Evolutionary conservation across 2,797 vertebrate genomes (phyloP).

Genomic region (Peromyscus eremicus): DNA sequence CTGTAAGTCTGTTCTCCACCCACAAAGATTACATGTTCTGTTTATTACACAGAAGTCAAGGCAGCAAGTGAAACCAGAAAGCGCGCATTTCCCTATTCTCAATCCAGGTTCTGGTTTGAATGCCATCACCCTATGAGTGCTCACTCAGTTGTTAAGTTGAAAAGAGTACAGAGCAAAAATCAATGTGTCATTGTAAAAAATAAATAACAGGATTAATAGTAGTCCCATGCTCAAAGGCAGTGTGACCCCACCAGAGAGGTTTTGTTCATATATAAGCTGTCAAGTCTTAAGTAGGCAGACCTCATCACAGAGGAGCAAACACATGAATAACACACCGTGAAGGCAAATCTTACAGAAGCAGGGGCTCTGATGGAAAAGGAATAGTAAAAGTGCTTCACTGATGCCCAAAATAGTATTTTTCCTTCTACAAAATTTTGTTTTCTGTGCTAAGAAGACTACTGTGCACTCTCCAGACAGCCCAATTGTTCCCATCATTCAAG

Average conservation of each 20-base stretch:
- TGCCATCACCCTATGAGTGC: background rate
- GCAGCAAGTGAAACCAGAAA: background rate
- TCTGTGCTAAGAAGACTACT: background rate
- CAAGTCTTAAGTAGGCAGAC: background rate
- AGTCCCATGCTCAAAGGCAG: slow-evolving; percentile 40
- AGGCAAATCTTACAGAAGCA: background rate
- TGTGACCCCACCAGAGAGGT: slow-evolving; percentile 33
- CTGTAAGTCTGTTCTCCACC: background rate
- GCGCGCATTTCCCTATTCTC: background rate
- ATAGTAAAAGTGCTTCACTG: background rate
- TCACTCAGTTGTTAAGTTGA: background rate
- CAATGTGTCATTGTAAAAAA: slow-evolving; percentile 2
- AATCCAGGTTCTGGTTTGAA: background rate
- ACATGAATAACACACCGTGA: background rate
- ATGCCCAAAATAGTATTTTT: background rate
- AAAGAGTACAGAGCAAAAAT: slow-evolving; percentile 32
- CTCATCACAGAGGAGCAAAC: background rate
- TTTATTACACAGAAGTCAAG: background rate
- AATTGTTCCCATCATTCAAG: background rate
- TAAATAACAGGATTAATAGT: background rate
- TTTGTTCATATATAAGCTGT: background rate
- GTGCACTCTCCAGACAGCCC: background rate
- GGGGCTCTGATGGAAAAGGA: background rate
- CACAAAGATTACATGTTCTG: fast-evolving
- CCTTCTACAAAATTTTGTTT: background rate